Evolutionary conservation across 1,140 invertebrate genomes (phyloP), one percentile per base, ranked within the genome.

Genomic region (Kradibia gibbosae): DNA sequence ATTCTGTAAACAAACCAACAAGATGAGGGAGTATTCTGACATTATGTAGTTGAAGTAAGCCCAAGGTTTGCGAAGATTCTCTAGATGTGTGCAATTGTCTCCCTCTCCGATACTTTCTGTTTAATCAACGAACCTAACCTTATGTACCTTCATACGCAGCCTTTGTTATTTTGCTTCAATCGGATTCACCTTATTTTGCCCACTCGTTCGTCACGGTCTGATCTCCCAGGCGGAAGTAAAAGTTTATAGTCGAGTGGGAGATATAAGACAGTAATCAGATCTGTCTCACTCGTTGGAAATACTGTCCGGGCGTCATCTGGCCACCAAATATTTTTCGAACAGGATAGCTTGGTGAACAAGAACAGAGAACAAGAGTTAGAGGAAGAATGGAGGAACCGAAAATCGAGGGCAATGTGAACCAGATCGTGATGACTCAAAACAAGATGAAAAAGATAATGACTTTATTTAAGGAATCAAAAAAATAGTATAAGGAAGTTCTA

Each of bases 251-350:
- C 28, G 67, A 39, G 62, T 15, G 17, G 39, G 39, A 34, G 36
- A 36, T 34, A 50, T 62, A 62, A 39, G 62, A 72, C 34, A 28
- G 78, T 80, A 80, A 80, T 80, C 53, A 65, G 78, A 80, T 80
- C 78, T 71, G 78, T 60, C 55, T 80, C 70, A 62, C 55, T 76
- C 39, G 53, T 36, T 31, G 0, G 34, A 10, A 36, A 15, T 39
- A 10, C 4, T 20, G 34, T 5, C 34, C 36, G 22, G 39, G 50
- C 67, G 78, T 79, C 78, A 79, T 79, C 67, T 78, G 77, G 39
- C 70, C 10, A 73, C 45, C 53, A 73, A 80, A 80, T 80, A 73
- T 80, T 73, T 73, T 50, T 36, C n/a, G 7, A 42, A 57, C 57
- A 15, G 22, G 57, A 67, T 34, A 17, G 20, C 62, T 39, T 15